Evolutionary conservation across 2,797 vertebrate genomes (phyloP), one percentile per base, ranked within the genome.

Genomic region (Acrossocheilus wenchowensis): DNA sequence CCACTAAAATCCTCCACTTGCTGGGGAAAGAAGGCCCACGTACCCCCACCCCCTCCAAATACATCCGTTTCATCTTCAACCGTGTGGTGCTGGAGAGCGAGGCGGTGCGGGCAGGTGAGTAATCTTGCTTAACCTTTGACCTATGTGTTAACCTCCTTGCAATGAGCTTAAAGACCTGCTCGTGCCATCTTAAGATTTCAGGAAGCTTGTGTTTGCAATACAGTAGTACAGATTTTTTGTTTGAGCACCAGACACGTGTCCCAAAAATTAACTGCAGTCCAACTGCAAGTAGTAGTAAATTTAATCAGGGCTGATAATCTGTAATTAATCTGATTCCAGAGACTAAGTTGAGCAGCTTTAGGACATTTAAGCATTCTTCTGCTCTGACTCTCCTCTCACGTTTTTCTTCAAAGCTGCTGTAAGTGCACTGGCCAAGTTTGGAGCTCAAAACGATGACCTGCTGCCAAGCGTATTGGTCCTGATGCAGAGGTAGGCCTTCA

Each of bases 51-150:
- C 98, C 98, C 0, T 99, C 98, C 92, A 99, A 99, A 89, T 99
- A 99, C 92, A 99, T 99, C 89, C 97, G 98, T 92, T 99, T 99
- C 94, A 99, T 99, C 90, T 99, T 99, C 92, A 99, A 99, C 95
- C 94, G 98, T 2, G 98, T 99, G 71, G 98, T 99, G 82, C 95
- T 99, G 92, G 98, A 99, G 93, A 99, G 98, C 1, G 98, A 99
- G 90, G 97, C 98, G 0, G 97, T 99, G 0, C 95, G 98, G 7
- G 98, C 98, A 72, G 98, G 98, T 99, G 88, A 93, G 93, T 39
- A 21, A 30, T 84, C 11, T 26, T 0, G 1, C 10, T 5, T 43
- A 60, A 78, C 36, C 23, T 30, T 26, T 39, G 15, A 12, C 14
- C 17, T 34, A 10, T 54, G 5, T 6, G n/a, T 30, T 52, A 52